A percentile compares a stretch with the other conserved stretches of the same genome.
Conservation (phyloP, 1,140 invertebrate species). For the Reticulitermes speratus region DNA sequence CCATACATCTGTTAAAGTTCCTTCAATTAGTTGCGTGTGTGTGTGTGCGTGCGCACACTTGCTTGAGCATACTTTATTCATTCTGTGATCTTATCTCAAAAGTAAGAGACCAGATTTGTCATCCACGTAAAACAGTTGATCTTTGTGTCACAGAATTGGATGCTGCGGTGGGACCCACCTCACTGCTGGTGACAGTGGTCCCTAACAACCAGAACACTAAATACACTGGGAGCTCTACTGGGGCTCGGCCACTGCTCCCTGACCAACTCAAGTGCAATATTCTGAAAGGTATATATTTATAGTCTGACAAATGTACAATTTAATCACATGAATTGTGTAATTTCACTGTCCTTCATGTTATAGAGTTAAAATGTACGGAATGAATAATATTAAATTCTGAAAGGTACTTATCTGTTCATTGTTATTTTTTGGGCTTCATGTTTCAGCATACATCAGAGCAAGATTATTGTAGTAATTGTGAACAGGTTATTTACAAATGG, state of each 20-base stretch:
- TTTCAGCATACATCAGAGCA: too few species aligned
- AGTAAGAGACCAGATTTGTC: too few species aligned
- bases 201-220: constrained; percentile 30
- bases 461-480: too few species aligned
- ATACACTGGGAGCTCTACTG: constrained; percentile 4
- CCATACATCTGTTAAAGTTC: too few species aligned
- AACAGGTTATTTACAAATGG: too few species aligned
- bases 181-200: neutral
- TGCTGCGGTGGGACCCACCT: neutral
- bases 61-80: too few species aligned
- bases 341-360: neutral
- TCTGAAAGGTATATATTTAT: constrained; percentile 69
- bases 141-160: neutral
- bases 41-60: too few species aligned
- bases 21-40: too few species aligned
- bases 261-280: constrained; percentile 94
- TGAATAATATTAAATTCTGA: constrained; percentile 62
- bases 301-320: too few species aligned
- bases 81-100: too few species aligned
- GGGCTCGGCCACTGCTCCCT: constrained; percentile 69
- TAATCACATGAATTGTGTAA: neutral
- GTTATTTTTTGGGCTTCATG: neutral
- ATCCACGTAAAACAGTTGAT: neutral
- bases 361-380: neutral
- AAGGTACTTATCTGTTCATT: constrained; percentile 44